phyloP scores from a whole-genome alignment of 2,888 invertebrate genomes.

The Megaustenia siamemsis region DNA sequence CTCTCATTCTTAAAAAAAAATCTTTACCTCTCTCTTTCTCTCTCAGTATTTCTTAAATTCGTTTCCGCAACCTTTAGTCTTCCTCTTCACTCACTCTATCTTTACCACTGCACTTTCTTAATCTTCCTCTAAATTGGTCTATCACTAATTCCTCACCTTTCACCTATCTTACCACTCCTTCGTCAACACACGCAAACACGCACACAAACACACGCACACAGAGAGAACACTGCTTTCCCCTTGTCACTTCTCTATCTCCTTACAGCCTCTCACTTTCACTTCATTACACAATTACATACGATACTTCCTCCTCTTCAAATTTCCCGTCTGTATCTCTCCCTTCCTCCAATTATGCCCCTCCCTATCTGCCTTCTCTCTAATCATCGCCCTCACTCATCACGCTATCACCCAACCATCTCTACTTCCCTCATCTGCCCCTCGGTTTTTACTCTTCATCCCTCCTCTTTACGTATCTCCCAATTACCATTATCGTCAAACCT shows the following conservation, averaged over 20 bases:
- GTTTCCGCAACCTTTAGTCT: not conserved
- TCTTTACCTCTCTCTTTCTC: not conserved
- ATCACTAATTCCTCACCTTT: no score
- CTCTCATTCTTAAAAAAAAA: no score
- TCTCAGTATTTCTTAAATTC: not conserved
- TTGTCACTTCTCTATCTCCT: not conserved
- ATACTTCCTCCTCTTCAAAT: not conserved
- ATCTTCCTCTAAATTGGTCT: no score
- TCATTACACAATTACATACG: not conserved
- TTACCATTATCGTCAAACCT: no score
- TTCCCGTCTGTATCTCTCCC: not conserved
- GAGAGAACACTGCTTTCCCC: not conserved
- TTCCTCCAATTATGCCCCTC: not conserved
- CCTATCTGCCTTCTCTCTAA: not conserved
- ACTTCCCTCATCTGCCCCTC: not conserved
- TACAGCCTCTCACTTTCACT: not conserved
- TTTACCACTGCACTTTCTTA: no score
- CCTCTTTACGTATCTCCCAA: no score
- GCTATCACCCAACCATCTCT: not conserved
- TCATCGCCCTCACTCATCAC: not conserved
- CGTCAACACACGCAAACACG: not conserved
- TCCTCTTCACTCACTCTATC: not conserved
- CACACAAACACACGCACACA: not conserved
- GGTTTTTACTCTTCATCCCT: not conserved
- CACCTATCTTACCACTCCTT: no score